These are phyloP conservation scores for Callinectes sapidus DNA, from an alignment of 2,888 invertebrate genomes.

Conservation along the genomic window DNA sequence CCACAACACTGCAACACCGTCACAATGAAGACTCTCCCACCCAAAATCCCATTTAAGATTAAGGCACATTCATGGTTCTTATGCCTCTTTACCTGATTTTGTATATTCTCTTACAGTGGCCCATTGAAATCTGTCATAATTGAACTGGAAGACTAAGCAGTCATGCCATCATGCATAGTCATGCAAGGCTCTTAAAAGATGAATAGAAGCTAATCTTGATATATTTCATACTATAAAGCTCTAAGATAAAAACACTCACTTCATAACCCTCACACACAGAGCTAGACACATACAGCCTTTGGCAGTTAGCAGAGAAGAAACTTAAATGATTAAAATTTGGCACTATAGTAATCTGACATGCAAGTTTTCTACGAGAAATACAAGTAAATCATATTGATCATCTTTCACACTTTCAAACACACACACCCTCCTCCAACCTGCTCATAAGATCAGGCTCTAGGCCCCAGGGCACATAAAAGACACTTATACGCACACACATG, in stretches of 20 bases:
- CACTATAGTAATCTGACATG: not conserved
- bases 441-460: not conserved
- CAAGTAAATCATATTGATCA: not conserved
- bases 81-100: too few relatives aligned
- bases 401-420: not conserved
- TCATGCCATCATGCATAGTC: conserved; percentile 17
- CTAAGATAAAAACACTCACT: not conserved
- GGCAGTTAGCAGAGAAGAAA: not conserved
- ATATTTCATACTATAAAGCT: not conserved
- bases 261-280: not conserved
- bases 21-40: too few relatives aligned
- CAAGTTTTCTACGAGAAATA: not conserved
- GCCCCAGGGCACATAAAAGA: too few relatives aligned
- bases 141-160: not conserved
- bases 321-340: not conserved
- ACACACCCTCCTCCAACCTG: not conserved
- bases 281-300: not conserved
- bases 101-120: too few relatives aligned
- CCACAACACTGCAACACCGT: too few relatives aligned
- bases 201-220: not conserved
- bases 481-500: not conserved
- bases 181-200: not conserved
- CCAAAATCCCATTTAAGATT: too few relatives aligned
- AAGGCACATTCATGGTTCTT: too few relatives aligned
- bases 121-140: too few relatives aligned